Base-by-base conservation (phyloP, 2,888 invertebrate species). In the Lithodes maja region DNA sequence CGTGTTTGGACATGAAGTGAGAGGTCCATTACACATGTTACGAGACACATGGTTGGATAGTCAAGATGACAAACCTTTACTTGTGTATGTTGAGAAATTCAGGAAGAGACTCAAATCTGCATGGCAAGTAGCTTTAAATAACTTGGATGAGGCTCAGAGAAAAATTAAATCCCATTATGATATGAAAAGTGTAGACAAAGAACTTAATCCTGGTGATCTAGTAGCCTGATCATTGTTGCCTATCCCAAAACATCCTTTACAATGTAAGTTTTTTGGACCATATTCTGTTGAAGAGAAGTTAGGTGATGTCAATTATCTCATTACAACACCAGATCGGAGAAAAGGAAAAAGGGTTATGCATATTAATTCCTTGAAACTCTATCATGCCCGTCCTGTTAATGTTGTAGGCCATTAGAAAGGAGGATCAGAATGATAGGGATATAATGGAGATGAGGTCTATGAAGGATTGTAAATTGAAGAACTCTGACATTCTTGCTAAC, bases 251-350 rank as follows among this genome's bases (percentile, higher is more conserved):
- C 15, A 53, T 15, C 80, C 80, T 3, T 17, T 80, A 53, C 12
- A 80, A 52, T n/a, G 49, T 80, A 49, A 80, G 17, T 80, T 54
- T 17, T 80, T 50, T 80, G 80, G 17, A 1, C 80, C 80, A 52
- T 80, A 80, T 80, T 2, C 80, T 50, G 55, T 80, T 9, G 12
- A n/a, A 15, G 17, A 52, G 15, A 52, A 80, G 15, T 12, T 54
- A 53, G 53, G 53, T n/a, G 52, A 54, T 52, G n/a, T 53, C 53
- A 50, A 49, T 7, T 53, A 54, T 52, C 3, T 80, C 12, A 15
- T 50, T 50, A 17, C 49, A 54, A 15, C 53, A 15, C 80, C 75
- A 75, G 54, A 12, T 52, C 33, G 50, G 50, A 12, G 55, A 17
- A 80, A 52, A 80, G 17, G 12, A 15, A 54, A 52, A 52, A 52